Conservation (phyloP, 2,888 invertebrate genomes). For the Tholera decimalis region DNA sequence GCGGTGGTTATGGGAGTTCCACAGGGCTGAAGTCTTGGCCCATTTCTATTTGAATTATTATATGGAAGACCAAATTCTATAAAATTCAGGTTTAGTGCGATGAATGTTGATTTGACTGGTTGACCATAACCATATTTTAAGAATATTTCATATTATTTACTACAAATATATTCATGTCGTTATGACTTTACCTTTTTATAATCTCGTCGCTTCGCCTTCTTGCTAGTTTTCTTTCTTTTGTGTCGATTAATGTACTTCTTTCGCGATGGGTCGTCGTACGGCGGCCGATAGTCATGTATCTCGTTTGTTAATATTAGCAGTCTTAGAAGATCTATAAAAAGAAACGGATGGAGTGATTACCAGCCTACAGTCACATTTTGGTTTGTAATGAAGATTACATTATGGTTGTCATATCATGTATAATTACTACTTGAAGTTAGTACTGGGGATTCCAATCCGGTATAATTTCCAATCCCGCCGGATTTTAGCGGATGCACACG, state of each 20-base stretch:
- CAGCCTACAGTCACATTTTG: background rate
- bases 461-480: too few species aligned
- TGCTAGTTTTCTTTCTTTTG: conserved; percentile 68
- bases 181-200: conserved; percentile 70
- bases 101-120: background rate
- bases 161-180: background rate
- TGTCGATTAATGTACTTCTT: conserved; percentile 62
- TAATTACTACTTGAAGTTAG: background rate
- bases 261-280: conserved; percentile 45
- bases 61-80: background rate
- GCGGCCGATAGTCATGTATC: conserved; percentile 35
- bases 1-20: background rate
- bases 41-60: conserved; percentile 3
- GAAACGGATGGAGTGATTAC: background rate
- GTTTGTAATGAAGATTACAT: background rate
- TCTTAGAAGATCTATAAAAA: conserved; percentile 49
- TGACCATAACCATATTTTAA: background rate
- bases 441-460: too few species aligned
- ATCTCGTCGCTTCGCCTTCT: conserved; percentile 68
- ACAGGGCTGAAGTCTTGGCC: conserved; percentile 1
- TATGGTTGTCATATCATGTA: background rate
- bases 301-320: conserved; percentile 48
- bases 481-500: too few species aligned
- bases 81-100: background rate
- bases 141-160: background rate